phyloP scores from a whole-genome alignment of 2,797 vertebrate genomes.

The Phoxinus dragarum region DNA sequence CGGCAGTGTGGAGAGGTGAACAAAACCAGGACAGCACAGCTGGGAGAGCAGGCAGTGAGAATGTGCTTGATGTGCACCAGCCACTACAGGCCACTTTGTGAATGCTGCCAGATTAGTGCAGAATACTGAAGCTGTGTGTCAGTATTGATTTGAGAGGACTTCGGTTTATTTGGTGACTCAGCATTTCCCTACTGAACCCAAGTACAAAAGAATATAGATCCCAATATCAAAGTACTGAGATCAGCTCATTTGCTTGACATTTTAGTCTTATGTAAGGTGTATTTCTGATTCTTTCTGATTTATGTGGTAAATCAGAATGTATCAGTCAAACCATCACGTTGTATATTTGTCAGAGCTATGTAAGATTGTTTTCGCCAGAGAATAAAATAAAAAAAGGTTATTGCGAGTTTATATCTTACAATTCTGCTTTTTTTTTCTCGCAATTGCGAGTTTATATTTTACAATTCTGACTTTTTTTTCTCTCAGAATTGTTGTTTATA shows the following conservation, averaged over 20 bases:
- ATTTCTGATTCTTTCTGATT: not conserved
- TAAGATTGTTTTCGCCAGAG: not conserved
- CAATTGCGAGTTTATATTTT: too few species aligned
- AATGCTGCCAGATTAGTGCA: not conserved
- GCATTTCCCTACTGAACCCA: constrained; percentile 19
- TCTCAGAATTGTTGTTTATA: too few species aligned
- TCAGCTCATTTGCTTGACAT: constrained; percentile 7
- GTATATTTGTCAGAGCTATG: not conserved
- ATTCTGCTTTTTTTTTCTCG: not conserved
- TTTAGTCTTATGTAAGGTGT: not conserved
- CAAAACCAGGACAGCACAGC: constrained; percentile 45
- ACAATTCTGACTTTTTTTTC: too few species aligned
- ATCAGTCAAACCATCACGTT: not conserved
- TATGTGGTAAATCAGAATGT: constrained; percentile 2
- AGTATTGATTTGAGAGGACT: constrained; percentile 30
- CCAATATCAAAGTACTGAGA: not conserved
- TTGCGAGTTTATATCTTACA: not conserved
- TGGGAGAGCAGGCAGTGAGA: constrained; percentile 41
- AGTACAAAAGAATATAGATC: constrained; percentile 19
- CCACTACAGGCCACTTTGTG: constrained; percentile 18
- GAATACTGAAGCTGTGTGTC: constrained; percentile 10
- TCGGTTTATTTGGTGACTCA: constrained; percentile 32
- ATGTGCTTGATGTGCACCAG: not conserved
- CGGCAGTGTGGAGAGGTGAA: constrained; percentile 50
- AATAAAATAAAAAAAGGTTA: not conserved